These are phyloP conservation scores for Lypha dubia DNA, from an alignment of 2,888 invertebrate species.

Conservation along the genomic window DNA sequence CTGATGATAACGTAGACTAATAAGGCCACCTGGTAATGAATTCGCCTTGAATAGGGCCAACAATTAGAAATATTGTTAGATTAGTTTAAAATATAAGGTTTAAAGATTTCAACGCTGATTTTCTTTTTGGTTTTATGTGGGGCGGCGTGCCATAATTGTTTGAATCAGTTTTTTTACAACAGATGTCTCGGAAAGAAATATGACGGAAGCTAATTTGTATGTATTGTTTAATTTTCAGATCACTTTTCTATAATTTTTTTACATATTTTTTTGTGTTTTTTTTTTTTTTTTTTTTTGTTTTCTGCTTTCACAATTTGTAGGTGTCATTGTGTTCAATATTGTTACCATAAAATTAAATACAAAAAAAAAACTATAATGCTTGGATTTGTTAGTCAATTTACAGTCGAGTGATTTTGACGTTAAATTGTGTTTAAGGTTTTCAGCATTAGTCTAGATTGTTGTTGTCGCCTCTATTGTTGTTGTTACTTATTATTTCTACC, in stretches of 20 bases:
- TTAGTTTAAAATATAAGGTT: too few relatives aligned
- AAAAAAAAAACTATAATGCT: constrained; percentile 15
- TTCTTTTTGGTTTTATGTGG: too few relatives aligned
- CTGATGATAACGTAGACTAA: too few relatives aligned
- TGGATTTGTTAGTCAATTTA: constrained; percentile 57
- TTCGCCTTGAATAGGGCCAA: too few relatives aligned
- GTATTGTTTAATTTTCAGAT: background rate
- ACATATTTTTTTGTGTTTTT: background rate
- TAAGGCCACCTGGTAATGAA: too few relatives aligned
- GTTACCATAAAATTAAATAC: background rate
- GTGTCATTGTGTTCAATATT: constrained; percentile 51
- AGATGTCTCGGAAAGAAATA: background rate
- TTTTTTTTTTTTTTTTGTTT: constrained; percentile 18
- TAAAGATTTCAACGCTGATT: too few relatives aligned
- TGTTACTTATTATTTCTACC: constrained; percentile 9
- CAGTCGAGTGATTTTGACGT: constrained; percentile 58
- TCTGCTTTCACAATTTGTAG: too few relatives aligned
- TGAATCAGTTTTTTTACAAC: too few relatives aligned
- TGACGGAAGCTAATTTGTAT: background rate
- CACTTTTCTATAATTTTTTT: background rate
- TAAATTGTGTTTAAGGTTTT: constrained; percentile 61
- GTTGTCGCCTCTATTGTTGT: constrained; percentile 7
- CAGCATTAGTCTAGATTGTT: constrained; percentile 17
- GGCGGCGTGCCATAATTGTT: too few relatives aligned
- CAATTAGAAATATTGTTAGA: too few relatives aligned